Conservation (phyloP, 1,140 invertebrate genomes). For the Pararge aegeria region DNA sequence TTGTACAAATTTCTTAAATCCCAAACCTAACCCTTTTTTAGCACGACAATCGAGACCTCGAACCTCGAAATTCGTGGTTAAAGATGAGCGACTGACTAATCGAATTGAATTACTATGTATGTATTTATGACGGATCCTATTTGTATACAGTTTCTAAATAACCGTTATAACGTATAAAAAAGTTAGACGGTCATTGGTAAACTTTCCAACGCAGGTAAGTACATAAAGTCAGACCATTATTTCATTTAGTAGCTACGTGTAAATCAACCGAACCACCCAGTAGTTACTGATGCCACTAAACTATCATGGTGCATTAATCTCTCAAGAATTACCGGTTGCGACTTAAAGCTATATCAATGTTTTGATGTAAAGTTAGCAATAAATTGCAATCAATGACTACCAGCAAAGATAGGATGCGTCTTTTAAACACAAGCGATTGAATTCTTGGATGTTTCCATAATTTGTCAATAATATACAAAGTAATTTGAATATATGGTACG, state of each 20-base stretch:
- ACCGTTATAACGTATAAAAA: background rate
- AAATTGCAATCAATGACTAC: conserved; percentile 9
- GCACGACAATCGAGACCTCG: too few relatives aligned
- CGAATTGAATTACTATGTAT: too few relatives aligned
- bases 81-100: too few relatives aligned
- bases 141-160: background rate
- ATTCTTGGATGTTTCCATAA: background rate
- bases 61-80: too few relatives aligned
- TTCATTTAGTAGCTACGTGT: background rate
- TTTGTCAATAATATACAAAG: too few relatives aligned
- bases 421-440: background rate
- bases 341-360: background rate
- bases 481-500: too few relatives aligned
- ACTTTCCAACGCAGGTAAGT: background rate
- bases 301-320: background rate
- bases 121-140: too few relatives aligned
- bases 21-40: too few relatives aligned
- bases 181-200: background rate
- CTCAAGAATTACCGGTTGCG: background rate
- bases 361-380: conserved; percentile 1
- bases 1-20: too few relatives aligned
- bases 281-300: background rate
- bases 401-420: background rate
- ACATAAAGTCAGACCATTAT: background rate
- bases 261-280: background rate